A percentile compares a stretch with the other conserved stretches of the same genome.
Evolutionary conservation across 1,140 invertebrate genomes (phyloP).

Genomic region (Pinna nobilis): DNA sequence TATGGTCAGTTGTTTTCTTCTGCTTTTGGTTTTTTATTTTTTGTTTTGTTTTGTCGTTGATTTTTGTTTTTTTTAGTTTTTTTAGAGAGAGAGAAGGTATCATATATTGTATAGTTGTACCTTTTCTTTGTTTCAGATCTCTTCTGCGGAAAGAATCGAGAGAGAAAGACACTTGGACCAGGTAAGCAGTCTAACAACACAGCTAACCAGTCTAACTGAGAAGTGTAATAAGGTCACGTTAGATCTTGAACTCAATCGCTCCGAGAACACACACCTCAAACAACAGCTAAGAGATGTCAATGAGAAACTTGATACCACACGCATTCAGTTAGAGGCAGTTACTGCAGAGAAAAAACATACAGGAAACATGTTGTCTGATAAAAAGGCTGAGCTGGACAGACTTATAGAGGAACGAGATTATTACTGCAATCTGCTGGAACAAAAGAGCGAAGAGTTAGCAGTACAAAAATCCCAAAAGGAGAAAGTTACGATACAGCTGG

Average conservation of each 20-base stretch:
- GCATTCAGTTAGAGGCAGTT: slow-evolving; percentile 48
- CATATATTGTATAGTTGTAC: background rate
- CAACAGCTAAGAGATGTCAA: slow-evolving; percentile 43
- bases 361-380: slow-evolving; percentile 55
- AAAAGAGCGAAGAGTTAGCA: slow-evolving; percentile 59
- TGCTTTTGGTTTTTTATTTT: background rate
- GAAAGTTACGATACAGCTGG: slow-evolving; percentile 60
- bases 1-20: background rate
- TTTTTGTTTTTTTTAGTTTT: no score
- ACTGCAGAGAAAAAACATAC: slow-evolving; percentile 53
- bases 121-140: slow-evolving; percentile 48
- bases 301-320: slow-evolving; percentile 47
- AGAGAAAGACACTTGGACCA: slow-evolving; percentile 62
- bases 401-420: slow-evolving; percentile 63
- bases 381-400: slow-evolving; percentile 58
- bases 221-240: slow-evolving; percentile 52
- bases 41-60: no score
- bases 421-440: slow-evolving; percentile 58
- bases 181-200: slow-evolving; percentile 56
- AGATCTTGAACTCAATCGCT: slow-evolving; percentile 52
- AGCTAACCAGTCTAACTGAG: slow-evolving; percentile 63
- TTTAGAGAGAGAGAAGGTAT: no score
- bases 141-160: slow-evolving; percentile 60
- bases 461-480: slow-evolving; percentile 55
- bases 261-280: slow-evolving; percentile 52